Percentiles rank a stretch among this genome's conserved stretches.
phyloP scores from a whole-genome alignment of 1,140 invertebrate genomes.

The Papilio helenus region DNA sequence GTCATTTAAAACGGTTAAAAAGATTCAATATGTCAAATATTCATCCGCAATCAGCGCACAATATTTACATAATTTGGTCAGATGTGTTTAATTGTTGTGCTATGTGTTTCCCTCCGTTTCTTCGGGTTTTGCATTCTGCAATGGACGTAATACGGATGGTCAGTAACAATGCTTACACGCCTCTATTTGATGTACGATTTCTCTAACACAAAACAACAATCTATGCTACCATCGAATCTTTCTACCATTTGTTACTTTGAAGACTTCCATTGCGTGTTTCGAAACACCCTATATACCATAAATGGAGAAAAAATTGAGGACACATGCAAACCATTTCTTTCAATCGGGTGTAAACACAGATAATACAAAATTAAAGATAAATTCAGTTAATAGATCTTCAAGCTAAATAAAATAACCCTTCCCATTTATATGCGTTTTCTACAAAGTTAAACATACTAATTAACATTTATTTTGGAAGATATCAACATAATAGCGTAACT shows the following conservation, averaged over 20 bases:
- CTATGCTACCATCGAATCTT: constrained; percentile 60
- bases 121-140: constrained; percentile 77
- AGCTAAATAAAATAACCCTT: constrained; percentile 52
- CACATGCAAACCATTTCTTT: constrained; percentile 64
- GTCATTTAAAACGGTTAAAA: background rate
- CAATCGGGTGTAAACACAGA: constrained; percentile 40
- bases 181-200: constrained; percentile 41
- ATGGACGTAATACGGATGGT: constrained; percentile 74
- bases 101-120: constrained; percentile 78
- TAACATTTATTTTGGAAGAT: constrained; percentile 83
- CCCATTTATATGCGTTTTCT: constrained; percentile 54
- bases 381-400: constrained; percentile 42
- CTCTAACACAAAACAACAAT: constrained; percentile 72
- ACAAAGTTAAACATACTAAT: constrained; percentile 66
- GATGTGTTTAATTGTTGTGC: constrained; percentile 60
- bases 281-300: constrained; percentile 35
- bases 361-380: constrained; percentile 27
- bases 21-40: constrained; percentile 37
- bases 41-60: constrained; percentile 25
- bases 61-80: constrained; percentile 53
- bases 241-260: constrained; percentile 49
- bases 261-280: constrained; percentile 49
- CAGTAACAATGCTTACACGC: constrained; percentile 53
- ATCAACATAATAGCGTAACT: constrained; percentile 65
- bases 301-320: constrained; percentile 51